Evolutionary conservation across 2,113 vertebrate species (phyloP).

Genomic region (Numenius arquata): DNA sequence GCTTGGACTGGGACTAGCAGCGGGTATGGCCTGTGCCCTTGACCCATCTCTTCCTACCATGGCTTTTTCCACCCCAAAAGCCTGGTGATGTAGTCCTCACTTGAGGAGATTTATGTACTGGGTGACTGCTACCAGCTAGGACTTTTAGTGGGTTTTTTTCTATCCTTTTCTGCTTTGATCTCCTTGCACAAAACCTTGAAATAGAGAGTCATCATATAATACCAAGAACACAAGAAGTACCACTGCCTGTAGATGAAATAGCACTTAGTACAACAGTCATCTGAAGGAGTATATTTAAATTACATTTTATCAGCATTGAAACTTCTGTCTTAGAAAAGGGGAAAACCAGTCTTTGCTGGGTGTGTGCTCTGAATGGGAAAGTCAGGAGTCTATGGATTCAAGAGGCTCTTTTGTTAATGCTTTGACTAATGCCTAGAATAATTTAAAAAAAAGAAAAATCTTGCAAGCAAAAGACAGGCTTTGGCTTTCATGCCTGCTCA

Average conservation of each 20-base stretch:
- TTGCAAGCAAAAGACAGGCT: not conserved
- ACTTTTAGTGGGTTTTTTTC: not conserved
- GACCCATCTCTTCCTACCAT: not conserved
- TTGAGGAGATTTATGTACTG: not conserved
- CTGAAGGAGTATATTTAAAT: not conserved
- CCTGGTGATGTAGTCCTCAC: not conserved
- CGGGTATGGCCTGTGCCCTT: not conserved
- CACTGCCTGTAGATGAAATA: not conserved
- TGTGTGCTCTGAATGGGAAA: not conserved
- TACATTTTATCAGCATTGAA: not conserved
- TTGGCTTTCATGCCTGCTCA: not conserved
- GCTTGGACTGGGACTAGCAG: not conserved
- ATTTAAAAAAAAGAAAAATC: not conserved
- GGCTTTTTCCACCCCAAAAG: not conserved
- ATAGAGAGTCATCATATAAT: not conserved
- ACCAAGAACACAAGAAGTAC: not conserved
- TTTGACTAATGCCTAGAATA: not conserved
- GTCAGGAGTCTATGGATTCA: not conserved
- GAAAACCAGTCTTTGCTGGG: not conserved
- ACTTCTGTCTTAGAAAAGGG: not conserved
- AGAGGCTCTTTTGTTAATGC: constrained; percentile 5
- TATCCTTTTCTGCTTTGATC: not conserved
- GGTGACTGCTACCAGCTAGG: not conserved
- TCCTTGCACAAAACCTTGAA: not conserved
- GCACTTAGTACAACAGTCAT: not conserved